Conservation (phyloP, 2,888 invertebrate genomes). For the Octodonta nipae region DNA sequence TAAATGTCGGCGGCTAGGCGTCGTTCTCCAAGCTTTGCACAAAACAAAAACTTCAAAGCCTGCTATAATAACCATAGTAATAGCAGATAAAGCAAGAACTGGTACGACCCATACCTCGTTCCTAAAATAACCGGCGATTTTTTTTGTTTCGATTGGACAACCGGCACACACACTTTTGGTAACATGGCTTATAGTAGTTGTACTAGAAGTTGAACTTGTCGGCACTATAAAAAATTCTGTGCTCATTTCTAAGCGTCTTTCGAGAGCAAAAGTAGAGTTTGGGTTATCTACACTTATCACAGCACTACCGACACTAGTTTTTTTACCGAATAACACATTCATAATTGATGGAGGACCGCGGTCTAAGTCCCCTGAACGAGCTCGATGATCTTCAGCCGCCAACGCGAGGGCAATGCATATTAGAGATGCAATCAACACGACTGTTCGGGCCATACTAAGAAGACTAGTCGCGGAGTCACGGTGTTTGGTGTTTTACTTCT, state of each 20-base stretch:
- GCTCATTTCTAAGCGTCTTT: conserved; percentile 59
- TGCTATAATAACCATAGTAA: conserved; percentile 72
- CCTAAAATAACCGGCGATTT: conserved; percentile 34
- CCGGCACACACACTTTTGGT: conserved; percentile 32
- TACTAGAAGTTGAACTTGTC: conserved; percentile 17
- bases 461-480: too few relatives aligned
- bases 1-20: conserved; percentile 70
- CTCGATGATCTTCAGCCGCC: too few relatives aligned
- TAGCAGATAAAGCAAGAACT: conserved; percentile 67
- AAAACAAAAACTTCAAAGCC: conserved; percentile 83
- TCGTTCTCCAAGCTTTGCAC: conserved; percentile 70
- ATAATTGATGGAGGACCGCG: too few relatives aligned
- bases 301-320: too few relatives aligned
- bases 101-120: conserved; percentile 85
- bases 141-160: conserved; percentile 15
- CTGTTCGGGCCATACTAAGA: too few relatives aligned
- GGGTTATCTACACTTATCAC: too few relatives aligned
- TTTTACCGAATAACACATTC: too few relatives aligned
- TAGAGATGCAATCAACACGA: too few relatives aligned
- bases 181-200: conserved; percentile 13
- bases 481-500: too few relatives aligned
- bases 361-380: too few relatives aligned
- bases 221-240: conserved; percentile 67
- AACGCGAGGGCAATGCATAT: too few relatives aligned
- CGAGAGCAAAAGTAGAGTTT: too few relatives aligned